These are phyloP conservation scores for Oryzias melastigma DNA, from an alignment of 2,113 vertebrate genomes.

Conservation along the genomic window DNA sequence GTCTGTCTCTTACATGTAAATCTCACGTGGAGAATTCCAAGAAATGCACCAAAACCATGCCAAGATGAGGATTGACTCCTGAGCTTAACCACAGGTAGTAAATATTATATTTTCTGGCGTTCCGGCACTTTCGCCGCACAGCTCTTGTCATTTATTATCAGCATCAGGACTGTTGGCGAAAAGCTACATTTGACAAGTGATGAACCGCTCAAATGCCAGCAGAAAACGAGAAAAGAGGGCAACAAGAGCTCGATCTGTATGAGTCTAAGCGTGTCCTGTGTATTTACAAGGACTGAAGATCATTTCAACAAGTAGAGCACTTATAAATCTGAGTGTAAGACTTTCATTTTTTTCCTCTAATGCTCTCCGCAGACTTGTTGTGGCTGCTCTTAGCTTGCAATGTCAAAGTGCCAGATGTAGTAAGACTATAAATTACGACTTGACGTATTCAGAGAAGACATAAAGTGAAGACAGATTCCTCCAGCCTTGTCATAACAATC, in stretches of 20 bases:
- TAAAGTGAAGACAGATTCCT: constrained; percentile 24
- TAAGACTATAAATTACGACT: constrained; percentile 56
- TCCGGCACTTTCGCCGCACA: constrained; percentile 41
- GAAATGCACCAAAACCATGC: constrained; percentile 38
- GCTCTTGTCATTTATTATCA: constrained; percentile 57
- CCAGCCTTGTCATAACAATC: constrained; percentile 4
- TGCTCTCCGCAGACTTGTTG: constrained; percentile 72
- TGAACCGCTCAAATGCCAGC: constrained; percentile 10
- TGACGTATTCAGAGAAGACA: constrained; percentile 51
- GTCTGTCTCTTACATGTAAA: constrained; percentile 39
- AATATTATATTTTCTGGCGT: constrained; percentile 58
- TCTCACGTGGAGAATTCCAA: constrained; percentile 46
- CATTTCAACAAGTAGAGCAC: constrained; percentile 43
- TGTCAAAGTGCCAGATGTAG: constrained; percentile 63
- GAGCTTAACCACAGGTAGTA: constrained; percentile 62
- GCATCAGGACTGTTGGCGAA: constrained; percentile 34
- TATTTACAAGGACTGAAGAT: constrained; percentile 60
- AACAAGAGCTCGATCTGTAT: too few species aligned
- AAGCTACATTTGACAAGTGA: constrained; percentile 18
- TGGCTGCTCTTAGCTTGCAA: constrained; percentile 50
- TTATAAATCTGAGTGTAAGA: constrained; percentile 68
- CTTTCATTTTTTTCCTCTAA: constrained; percentile 40
- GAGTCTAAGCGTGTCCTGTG: constrained; percentile 1
- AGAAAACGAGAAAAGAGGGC: constrained; percentile 7
- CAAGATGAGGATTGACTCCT: constrained; percentile 39